phyloP scores from a whole-genome alignment of 2,888 invertebrate genomes.

The Galerucella nymphaeae region DNA sequence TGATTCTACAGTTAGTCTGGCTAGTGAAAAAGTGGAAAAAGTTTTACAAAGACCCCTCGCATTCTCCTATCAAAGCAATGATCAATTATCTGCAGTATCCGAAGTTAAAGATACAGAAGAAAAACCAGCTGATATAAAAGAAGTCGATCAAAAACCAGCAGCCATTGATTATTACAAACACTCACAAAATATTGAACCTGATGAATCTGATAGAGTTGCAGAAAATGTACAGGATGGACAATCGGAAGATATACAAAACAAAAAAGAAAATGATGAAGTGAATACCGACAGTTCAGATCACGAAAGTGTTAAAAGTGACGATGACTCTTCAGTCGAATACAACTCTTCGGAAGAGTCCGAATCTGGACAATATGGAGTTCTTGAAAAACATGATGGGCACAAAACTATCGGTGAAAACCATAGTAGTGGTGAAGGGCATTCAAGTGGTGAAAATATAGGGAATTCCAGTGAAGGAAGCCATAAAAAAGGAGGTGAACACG shows the following conservation, averaged over 20 bases:
- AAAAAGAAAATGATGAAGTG: slow-evolving; percentile 21
- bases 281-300: slow-evolving; percentile 8
- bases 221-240: slow-evolving; percentile 28
- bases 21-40: slow-evolving; percentile 58
- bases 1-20: slow-evolving; percentile 45
- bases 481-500: slow-evolving; percentile 36
- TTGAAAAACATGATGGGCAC: slow-evolving; percentile 25
- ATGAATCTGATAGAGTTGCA: slow-evolving; percentile 29
- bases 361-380: slow-evolving; percentile 25
- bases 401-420: slow-evolving; percentile 28
- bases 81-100: slow-evolving; percentile 27
- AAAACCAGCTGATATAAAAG: slow-evolving; percentile 32
- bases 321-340: slow-evolving; percentile 20
- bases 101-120: slow-evolving; percentile 17
- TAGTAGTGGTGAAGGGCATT: slow-evolving; percentile 19
- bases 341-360: not conserved
- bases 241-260: slow-evolving; percentile 24
- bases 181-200: slow-evolving; percentile 36
- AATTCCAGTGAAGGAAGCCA: slow-evolving; percentile 9
- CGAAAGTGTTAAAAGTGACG: slow-evolving; percentile 32
- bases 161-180: slow-evolving; percentile 49
- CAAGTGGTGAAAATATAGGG: too few relatives aligned
- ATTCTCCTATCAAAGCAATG: slow-evolving; percentile 53
- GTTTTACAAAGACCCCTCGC: slow-evolving; percentile 55
- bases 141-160: slow-evolving; percentile 42